Percentiles rank a stretch among this genome's conserved stretches.
Conservation (phyloP, 2,113 vertebrate genomes). For the Phalacrocorax aristotelis region DNA sequence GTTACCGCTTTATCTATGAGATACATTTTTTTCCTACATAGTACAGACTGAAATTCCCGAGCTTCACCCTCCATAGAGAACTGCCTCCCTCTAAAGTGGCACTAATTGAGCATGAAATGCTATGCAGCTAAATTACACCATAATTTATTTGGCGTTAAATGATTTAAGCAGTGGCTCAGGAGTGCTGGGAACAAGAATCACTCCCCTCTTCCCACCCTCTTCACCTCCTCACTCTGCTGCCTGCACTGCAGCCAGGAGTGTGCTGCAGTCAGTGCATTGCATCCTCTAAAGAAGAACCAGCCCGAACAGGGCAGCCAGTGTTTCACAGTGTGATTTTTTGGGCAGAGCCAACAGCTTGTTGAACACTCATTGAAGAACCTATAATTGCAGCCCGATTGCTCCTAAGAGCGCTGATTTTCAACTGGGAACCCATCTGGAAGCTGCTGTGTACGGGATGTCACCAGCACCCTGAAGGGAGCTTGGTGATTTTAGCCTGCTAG, state of each 20-base stretch:
- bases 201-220: neutral
- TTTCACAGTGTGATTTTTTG: neutral
- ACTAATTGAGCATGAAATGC: conserved; percentile 70
- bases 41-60: neutral
- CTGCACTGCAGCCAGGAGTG: accelerated
- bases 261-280: accelerated
- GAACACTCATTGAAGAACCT: neutral
- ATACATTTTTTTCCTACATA: neutral
- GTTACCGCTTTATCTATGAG: conserved; percentile 42
- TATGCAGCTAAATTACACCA: conserved; percentile 50
- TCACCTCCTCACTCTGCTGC: neutral
- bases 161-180: conserved; percentile 42
- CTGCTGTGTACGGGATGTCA: neutral
- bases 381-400: neutral
- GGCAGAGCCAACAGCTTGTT: neutral
- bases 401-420: neutral
- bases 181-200: conserved; percentile 9
- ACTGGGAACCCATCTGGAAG: accelerated
- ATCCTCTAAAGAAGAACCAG: neutral
- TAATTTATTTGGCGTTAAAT: conserved; percentile 64
- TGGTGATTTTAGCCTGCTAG: neutral
- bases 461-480: neutral
- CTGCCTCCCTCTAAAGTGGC: conserved; percentile 44
- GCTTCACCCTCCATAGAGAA: neutral
- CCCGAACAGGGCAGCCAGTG: accelerated